Conservation (phyloP, 2,113 vertebrate species). For the Phaethornis superciliosus region DNA sequence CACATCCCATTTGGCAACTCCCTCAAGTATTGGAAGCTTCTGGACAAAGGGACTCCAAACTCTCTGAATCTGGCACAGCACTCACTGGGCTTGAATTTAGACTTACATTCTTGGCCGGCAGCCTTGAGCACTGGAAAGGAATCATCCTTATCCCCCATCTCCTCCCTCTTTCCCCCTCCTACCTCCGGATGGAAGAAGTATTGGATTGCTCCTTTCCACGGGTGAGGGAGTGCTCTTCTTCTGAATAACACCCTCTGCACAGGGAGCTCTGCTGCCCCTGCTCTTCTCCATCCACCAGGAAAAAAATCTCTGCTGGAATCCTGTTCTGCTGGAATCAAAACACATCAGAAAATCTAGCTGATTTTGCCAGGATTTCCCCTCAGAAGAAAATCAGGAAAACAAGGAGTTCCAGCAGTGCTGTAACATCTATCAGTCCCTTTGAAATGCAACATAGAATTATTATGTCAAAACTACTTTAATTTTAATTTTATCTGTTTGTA, state of each 20-base stretch:
- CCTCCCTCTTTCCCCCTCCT: conserved; percentile 34
- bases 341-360: neutral
- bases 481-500: neutral
- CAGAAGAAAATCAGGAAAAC: neutral
- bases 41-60: conserved; percentile 63
- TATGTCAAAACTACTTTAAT: neutral
- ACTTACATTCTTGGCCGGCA: conserved; percentile 35
- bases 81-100: conserved; percentile 4
- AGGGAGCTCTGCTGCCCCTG: neutral
- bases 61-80: conserved; percentile 33
- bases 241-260: neutral
- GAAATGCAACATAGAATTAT: neutral
- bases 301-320: neutral
- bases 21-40: neutral
- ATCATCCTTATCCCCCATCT: neutral
- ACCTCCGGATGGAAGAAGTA: neutral
- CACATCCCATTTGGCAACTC: conserved; percentile 56
- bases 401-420: neutral
- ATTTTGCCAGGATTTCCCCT: neutral
- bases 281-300: neutral
- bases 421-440: neutral
- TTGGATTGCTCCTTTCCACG: neutral
- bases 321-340: conserved; percentile 18
- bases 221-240: neutral
- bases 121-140: neutral